These are phyloP conservation scores for Aphrocallistes beatrix DNA, from an alignment of 37 sponge, comb jelly and placozoan genomes.

Conservation along the genomic window DNA sequence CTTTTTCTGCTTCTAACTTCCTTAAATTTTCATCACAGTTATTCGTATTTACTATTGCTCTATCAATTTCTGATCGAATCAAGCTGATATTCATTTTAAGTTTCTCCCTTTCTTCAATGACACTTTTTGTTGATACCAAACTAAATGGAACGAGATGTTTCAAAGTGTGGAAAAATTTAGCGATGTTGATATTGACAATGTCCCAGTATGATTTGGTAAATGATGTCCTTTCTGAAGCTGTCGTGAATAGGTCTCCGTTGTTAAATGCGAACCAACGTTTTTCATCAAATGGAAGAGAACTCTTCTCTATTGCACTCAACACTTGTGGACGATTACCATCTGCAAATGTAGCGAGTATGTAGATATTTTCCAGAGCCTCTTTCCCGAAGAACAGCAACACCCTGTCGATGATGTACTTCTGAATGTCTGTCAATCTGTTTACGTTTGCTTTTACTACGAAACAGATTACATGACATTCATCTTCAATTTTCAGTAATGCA, in stretches of 20 bases:
- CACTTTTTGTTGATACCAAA: not conserved
- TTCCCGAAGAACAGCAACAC: slow-evolving; percentile 15
- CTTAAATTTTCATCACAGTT: not conserved
- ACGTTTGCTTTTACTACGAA: slow-evolving; percentile 8
- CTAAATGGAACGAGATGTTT: not conserved
- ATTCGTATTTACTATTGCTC: not conserved
- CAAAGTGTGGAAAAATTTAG: not conserved
- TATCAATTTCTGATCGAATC: not conserved
- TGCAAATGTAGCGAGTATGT: not conserved
- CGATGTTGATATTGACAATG: not conserved
- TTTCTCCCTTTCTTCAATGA: slow-evolving; percentile 5
- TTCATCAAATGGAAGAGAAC: not conserved
- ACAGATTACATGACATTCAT: not conserved
- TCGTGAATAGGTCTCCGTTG: not conserved
- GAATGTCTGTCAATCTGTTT: slow-evolving; percentile 1
- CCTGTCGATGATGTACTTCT: not conserved
- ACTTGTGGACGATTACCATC: not conserved
- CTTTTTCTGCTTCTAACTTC: not conserved
- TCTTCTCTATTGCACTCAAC: not conserved
- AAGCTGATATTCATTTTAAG: not conserved
- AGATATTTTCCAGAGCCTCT: not conserved
- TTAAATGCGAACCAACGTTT: not conserved
- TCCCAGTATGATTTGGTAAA: not conserved
- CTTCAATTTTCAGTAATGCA: not conserved
- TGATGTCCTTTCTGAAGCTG: not conserved